Percentiles rank a stretch among this genome's conserved stretches.
Conservation (phyloP, 2,888 invertebrate genomes). For the Drosophila anomelani region DNA sequence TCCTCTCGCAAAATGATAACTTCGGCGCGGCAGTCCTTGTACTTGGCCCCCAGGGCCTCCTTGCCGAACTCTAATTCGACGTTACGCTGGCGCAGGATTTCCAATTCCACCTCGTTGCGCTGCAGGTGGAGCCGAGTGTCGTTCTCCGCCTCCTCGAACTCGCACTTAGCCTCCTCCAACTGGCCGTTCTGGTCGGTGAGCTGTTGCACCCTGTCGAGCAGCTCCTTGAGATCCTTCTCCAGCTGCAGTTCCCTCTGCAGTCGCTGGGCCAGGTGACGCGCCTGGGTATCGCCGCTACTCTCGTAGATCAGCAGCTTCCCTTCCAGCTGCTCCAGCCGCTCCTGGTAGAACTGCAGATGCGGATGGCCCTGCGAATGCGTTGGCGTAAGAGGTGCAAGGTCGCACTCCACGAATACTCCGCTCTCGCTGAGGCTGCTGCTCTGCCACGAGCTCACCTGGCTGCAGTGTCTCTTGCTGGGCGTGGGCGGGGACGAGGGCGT, state of each 20-base stretch:
- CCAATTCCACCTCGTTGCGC: conserved; percentile 88
- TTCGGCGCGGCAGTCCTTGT: conserved; percentile 85
- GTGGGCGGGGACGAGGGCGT: conserved; percentile 63
- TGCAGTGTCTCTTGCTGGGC: conserved; percentile 57
- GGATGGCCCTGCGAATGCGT: conserved; percentile 87
- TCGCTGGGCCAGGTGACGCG: conserved; percentile 87
- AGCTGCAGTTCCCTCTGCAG: conserved; percentile 88
- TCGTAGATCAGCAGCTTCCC: conserved; percentile 88
- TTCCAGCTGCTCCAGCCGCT: conserved; percentile 88
- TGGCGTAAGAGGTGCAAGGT: conserved; percentile 60
- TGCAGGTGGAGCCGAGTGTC: conserved; percentile 86
- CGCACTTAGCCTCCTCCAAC: conserved; percentile 90
- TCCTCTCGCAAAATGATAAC: conserved; percentile 82
- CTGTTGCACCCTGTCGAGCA: conserved; percentile 86
- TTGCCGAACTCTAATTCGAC: conserved; percentile 86
- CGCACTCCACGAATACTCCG: conserved; percentile 90
- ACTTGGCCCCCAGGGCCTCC: conserved; percentile 87
- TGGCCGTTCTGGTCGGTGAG: conserved; percentile 88
- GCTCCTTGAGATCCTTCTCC: conserved; percentile 84
- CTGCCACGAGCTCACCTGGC: conserved; percentile 75
- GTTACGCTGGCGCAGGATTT: conserved; percentile 85
- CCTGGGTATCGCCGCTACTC: conserved; percentile 88
- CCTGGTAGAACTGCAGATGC: conserved; percentile 88
- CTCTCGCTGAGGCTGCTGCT: conserved; percentile 89
- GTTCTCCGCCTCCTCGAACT: conserved; percentile 91